Base-by-base conservation (phyloP, 2,888 invertebrate genomes). In the Rhamphomyia laevipes region DNA sequence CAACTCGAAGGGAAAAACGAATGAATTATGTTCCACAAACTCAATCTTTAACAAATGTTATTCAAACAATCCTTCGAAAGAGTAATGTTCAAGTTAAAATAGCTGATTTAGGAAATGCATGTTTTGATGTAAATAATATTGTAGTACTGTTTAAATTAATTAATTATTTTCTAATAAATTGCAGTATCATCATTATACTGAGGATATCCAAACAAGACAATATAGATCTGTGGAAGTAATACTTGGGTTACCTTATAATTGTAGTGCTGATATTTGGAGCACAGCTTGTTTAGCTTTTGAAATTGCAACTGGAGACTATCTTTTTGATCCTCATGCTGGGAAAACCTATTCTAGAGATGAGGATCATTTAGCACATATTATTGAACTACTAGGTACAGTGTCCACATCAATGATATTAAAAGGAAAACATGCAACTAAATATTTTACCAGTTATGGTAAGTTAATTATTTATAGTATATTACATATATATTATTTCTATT, bases 261-360 rank as follows among this genome's bases (percentile, higher is more conserved):
- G 82, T 52, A 81, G 86, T 44, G 87, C 88, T 44, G 89, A 89
- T 68, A 84, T 89, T 52, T 89, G 89, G 89, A 86, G 86, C 57
- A 81, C 85, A 12, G 89, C 88, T 13, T 89, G 88, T 67, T 77
- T 89, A 76, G 85, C 87, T 45, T 90, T 89, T 70, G 89, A 90
- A 66, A 66, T 90, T 60, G 86, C 86, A 11, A 88, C 87, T n/a
- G 89, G 88, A 2, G 89, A 90, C 67, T 89, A 86, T 70, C 69
- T 90, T 54, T 90, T 90, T 68, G 88, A 88, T 70, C 88, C 88
- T 16, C 84, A 84, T 64, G 81, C 82, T 51, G 82, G 84, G 10
- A 80, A 81, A 55, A 80, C 79, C 54, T 84, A 85, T 63, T 77
- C 82, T 10, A 74, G 86, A 5, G 86, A 88, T 66, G 87, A 89